Conservation (phyloP, 2,113 vertebrate species). For the Brachionichthys hirsutus region DNA sequence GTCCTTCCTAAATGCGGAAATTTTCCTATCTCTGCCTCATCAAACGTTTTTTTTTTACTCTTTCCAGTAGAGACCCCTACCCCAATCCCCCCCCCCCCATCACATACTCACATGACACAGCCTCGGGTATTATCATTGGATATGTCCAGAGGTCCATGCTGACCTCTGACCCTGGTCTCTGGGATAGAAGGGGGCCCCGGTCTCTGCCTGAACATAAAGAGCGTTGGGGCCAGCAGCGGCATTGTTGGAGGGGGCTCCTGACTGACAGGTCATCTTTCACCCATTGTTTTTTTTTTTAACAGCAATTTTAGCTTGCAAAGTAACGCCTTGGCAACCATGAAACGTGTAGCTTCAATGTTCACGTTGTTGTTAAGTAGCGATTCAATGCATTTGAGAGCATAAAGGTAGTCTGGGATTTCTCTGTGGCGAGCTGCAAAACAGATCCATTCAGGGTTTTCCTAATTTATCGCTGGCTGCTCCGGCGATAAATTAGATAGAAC, state of each 20-base stretch:
- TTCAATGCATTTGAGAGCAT: constrained; percentile 37
- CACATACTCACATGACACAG: constrained; percentile 70
- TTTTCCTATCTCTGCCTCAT: constrained; percentile 54
- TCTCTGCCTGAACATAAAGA: constrained; percentile 66
- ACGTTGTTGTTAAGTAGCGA: constrained; percentile 64
- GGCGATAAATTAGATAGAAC: not conserved
- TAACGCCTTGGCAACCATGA: constrained; percentile 69
- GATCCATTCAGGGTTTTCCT: not conserved
- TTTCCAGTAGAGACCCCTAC: constrained; percentile 38
- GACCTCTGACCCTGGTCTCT: constrained; percentile 79
- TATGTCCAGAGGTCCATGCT: constrained; percentile 86
- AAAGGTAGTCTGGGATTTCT: constrained; percentile 45
- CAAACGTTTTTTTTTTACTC: constrained; percentile 37
- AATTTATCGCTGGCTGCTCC: no score
- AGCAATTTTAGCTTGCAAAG: constrained; percentile 72
- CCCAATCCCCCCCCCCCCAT: not conserved
- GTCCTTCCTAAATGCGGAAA: constrained; percentile 58
- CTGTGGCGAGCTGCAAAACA: constrained; percentile 18
- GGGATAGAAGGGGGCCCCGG: constrained; percentile 70
- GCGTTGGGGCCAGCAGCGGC: constrained; percentile 55
- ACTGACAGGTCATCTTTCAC: constrained; percentile 76
- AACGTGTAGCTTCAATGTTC: constrained; percentile 56
- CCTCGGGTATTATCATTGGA: constrained; percentile 63
- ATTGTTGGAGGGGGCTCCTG: constrained; percentile 68
- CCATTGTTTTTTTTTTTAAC: constrained; percentile 68